Percentiles rank a stretch among this genome's conserved stretches.
These are phyloP conservation scores for Myiagra hebetior DNA, from an alignment of 2,113 vertebrate genomes.

Conservation along the genomic window DNA sequence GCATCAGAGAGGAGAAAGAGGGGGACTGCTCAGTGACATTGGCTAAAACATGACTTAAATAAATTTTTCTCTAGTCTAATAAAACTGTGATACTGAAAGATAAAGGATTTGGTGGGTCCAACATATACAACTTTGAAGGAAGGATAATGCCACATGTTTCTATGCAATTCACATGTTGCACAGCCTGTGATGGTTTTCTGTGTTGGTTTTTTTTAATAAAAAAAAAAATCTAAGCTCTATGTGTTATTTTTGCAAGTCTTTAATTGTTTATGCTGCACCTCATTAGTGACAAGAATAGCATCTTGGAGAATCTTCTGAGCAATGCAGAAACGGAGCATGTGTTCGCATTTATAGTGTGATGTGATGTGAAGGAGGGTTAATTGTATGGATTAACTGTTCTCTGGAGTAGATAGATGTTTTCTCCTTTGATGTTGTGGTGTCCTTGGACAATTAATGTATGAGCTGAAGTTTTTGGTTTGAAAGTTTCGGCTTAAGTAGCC, in stretches of 20 bases:
- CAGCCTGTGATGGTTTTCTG: not conserved
- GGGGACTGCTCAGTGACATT: not conserved
- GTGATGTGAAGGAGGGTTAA: constrained; percentile 13
- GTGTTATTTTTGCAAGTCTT: not conserved
- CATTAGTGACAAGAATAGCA: not conserved
- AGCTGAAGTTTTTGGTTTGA: not conserved
- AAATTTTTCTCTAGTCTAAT: not conserved
- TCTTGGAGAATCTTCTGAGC: constrained; percentile 22
- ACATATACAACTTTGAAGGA: not conserved
- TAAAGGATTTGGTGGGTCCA: not conserved
- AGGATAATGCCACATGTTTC: not conserved
- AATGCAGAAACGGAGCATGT: not conserved
- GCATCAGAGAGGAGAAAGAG: not conserved
- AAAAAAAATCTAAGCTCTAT: not conserved
- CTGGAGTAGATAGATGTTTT: not conserved
- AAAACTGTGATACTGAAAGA: not conserved
- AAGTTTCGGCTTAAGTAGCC: not conserved
- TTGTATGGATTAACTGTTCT: constrained; percentile 31
- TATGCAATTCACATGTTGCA: not conserved
- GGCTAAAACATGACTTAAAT: not conserved
- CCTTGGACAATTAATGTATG: not conserved
- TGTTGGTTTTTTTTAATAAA: not conserved
- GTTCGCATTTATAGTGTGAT: not conserved
- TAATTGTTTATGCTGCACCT: constrained; percentile 4
- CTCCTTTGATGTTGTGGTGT: constrained; percentile 8